These are phyloP conservation scores for Enoplosus armatus DNA, from an alignment of 2,797 vertebrate species.

Conservation along the genomic window DNA sequence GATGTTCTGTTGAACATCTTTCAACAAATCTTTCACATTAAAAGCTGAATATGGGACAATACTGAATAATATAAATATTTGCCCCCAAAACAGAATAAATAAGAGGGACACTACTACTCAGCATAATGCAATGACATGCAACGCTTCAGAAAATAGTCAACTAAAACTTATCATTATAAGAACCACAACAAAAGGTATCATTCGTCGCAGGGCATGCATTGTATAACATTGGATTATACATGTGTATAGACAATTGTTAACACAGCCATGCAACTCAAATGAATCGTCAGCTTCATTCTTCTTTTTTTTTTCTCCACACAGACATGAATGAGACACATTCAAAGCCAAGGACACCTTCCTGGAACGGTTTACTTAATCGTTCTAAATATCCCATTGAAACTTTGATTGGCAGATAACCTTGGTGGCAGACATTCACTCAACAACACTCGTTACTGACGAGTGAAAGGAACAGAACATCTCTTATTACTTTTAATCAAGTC, in stretches of 20 bases:
- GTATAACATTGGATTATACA: neutral
- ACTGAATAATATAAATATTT: constrained; percentile 11
- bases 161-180: neutral
- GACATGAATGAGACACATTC: constrained; percentile 16
- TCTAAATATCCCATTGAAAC: constrained; percentile 25
- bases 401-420: constrained; percentile 61
- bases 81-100: neutral
- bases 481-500: constrained; percentile 61
- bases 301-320: neutral
- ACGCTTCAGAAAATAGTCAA: too few species aligned
- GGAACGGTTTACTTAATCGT: constrained; percentile 27
- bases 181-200: neutral
- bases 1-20: constrained; percentile 11
- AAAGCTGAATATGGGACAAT: constrained; percentile 13
- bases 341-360: constrained; percentile 49
- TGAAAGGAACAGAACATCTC: constrained; percentile 48
- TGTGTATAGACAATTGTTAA: too few species aligned
- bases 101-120: neutral
- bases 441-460: constrained; percentile 50
- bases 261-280: neutral
- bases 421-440: constrained; percentile 46
- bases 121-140: neutral
- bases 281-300: neutral
- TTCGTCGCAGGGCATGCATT: neutral
- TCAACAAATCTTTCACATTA: constrained; percentile 1